These are phyloP conservation scores for Pectinophora gossypiella DNA, from an alignment of 1,140 invertebrate genomes.

Conservation along the genomic window DNA sequence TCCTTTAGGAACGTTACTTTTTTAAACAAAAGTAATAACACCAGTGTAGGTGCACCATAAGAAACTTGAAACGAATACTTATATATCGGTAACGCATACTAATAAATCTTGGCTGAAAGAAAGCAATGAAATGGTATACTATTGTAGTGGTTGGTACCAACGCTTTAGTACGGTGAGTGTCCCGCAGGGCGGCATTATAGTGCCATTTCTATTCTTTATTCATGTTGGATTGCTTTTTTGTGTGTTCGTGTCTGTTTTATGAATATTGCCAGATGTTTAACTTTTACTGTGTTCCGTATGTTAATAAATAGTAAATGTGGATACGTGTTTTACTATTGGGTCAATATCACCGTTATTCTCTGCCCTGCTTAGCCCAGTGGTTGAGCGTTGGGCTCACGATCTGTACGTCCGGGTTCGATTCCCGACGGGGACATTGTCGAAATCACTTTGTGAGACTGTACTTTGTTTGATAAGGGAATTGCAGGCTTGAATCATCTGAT, in stretches of 20 bases:
- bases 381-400: no score
- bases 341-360: no score
- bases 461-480: no score
- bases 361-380: no score
- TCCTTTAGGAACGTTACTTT: neutral
- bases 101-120: neutral
- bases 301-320: no score
- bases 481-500: no score
- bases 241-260: neutral
- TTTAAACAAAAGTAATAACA: neutral
- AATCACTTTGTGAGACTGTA: no score
- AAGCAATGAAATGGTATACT: neutral
- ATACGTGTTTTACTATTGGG: no score
- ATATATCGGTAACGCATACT: neutral
- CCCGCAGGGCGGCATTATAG: slow-evolving; percentile 2
- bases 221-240: neutral
- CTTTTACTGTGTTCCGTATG: no score
- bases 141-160: neutral
- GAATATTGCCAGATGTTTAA: neutral
- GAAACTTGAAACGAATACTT: neutral
- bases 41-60: neutral
- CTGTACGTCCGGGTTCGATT: no score
- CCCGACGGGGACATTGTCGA: no score
- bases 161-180: neutral
- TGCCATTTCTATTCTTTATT: neutral